Evolutionary conservation across 37 sponge, comb jelly and placozoan species (phyloP), one percentile per base, ranked within the genome.

Genomic region (Eunapius fragilis): DNA sequence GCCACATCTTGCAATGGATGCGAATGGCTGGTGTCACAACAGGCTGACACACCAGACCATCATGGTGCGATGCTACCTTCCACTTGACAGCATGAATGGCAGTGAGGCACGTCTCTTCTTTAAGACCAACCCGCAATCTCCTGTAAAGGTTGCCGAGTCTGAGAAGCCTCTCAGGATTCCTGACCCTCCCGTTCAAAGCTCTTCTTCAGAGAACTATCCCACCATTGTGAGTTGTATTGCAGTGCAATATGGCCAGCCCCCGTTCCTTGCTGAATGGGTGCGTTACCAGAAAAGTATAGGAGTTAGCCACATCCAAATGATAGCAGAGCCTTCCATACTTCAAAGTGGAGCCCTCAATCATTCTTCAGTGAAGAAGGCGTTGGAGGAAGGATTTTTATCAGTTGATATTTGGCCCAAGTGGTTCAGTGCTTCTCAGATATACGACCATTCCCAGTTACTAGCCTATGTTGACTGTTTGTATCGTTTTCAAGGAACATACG

Each of bases 381-480:
- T 85, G 19, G n/a, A 26, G 32, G 71, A 70, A 4, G 86, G 86
- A 14, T 85, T 78, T 37, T 70, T 85, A 36, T 71, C 72, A 30
- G 79, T 78, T 25, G 79, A 85, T 30, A 31, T 78, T 69, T 85
- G 86, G 86, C 36, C 47, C 38, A 3, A 14, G 38, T 85, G 79
- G 79, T 24, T 85, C 31, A 70, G 37, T 71, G 49, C 50, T 50
- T 71, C 74, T n/a, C 68, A 80, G 24, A 58, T 78, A 24, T 31
- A 72, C 34, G 70, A 74, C 74, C 86, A 85, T 33, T 72, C 72
- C 34, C 86, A 85, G 50, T 71, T 72, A 22, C 72, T 85, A 19
- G 73, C 73, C 71, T 45, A 58, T 25, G 86, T 77, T 67, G 87
- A 86, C 75, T 86, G 87, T 37, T n/a, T 72, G 35, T 86, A 86